Evolutionary conservation across 2,797 vertebrate species (phyloP).

Genomic region (Myotis vivesi): DNA sequence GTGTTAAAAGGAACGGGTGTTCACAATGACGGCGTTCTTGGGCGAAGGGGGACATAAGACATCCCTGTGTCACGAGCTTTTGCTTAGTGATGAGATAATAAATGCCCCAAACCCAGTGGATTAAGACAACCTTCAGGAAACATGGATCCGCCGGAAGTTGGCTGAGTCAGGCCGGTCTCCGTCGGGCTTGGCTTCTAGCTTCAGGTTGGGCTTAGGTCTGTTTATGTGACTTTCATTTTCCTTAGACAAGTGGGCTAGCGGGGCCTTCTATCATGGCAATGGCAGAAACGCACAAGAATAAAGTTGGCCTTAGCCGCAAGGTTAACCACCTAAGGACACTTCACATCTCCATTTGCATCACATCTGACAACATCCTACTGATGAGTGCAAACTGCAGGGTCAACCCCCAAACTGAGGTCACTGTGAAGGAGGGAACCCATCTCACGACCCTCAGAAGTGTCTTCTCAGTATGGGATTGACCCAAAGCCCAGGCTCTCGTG

Average conservation of each 20-base stretch:
- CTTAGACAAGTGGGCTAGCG: neutral
- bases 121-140: neutral
- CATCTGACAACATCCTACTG: slow-evolving; percentile 1
- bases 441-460: neutral
- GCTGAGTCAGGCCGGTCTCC: neutral
- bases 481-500: neutral
- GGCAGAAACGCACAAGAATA: slow-evolving; percentile 21
- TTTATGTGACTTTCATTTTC: neutral
- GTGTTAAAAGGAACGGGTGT: slow-evolving; percentile 19
- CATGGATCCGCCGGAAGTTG: neutral
- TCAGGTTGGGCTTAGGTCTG: neutral
- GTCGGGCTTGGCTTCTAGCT: neutral
- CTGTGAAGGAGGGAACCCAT: neutral
- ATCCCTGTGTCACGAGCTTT: neutral
- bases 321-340: neutral
- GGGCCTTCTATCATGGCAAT: neutral
- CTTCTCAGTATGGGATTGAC: neutral
- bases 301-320: neutral
- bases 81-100: neutral
- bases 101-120: neutral
- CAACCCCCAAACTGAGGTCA: neutral
- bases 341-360: slow-evolving; percentile 1
- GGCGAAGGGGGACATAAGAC: neutral
- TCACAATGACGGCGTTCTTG: slow-evolving; percentile 17
- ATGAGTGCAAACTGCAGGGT: neutral